phyloP scores from a whole-genome alignment of 2,888 invertebrate genomes.

The Morinoia aosen region DNA sequence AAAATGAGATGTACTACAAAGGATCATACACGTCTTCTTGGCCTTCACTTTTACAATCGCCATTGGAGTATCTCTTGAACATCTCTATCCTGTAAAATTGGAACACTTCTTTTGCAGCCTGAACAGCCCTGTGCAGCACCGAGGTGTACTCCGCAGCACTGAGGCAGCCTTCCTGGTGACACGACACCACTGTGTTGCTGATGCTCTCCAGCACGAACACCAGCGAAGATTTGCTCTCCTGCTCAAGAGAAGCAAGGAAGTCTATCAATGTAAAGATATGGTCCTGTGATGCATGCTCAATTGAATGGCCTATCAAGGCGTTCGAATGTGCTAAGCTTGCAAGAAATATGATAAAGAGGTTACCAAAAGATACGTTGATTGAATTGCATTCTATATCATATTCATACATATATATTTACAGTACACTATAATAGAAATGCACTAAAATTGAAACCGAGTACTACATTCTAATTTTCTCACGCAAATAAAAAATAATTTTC shows the following conservation, averaged over 20 bases:
- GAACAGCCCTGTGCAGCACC: not conserved
- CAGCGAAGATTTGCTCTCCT: conserved; percentile 25
- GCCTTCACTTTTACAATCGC: not conserved
- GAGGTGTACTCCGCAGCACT: not conserved
- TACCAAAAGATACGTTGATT: too few species aligned
- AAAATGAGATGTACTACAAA: conserved; percentile 10
- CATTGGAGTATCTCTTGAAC: not conserved
- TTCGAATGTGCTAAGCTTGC: not conserved
- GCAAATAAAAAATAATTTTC: too few species aligned
- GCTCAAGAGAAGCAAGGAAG: not conserved
- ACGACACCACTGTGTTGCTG: not conserved
- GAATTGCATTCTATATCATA: too few species aligned
- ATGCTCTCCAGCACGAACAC: conserved; percentile 42
- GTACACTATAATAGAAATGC: too few species aligned
- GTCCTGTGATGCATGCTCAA: not conserved
- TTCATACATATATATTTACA: too few species aligned
- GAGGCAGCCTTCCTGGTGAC: conserved; percentile 34
- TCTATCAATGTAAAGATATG: not conserved
- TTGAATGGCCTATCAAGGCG: not conserved
- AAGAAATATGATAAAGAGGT: not conserved
- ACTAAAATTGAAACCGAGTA: too few species aligned
- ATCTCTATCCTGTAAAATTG: conserved; percentile 49
- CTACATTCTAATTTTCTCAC: too few species aligned
- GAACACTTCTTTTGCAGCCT: conserved; percentile 36
- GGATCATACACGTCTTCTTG: conserved; percentile 6